Base-by-base conservation (phyloP, 2,888 invertebrate genomes). In the Gibbula magus region DNA sequence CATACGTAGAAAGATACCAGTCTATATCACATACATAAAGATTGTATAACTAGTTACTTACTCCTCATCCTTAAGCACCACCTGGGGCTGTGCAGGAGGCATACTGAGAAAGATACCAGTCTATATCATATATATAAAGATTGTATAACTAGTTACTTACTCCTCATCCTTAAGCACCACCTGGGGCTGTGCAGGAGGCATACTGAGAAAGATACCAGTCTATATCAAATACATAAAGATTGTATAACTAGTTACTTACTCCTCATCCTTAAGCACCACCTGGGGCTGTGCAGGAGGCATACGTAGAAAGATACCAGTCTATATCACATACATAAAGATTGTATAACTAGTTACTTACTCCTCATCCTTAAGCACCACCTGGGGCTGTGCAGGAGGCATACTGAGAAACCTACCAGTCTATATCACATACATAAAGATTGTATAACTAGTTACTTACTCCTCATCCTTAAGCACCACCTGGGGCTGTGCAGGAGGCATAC, bases 331-430 rank as follows among this genome's bases (percentile, higher is more conserved):
- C 45, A 45, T 10, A 13, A 45, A 1, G 13, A 10, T 7, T 25
- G 13, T 29, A 52, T 1, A 78, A 16, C 13, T 2, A 53, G 78
- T 0, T 18, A 83, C 90, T 86, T 81, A 91, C 91, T 87, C 85
- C 25, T 85, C 85, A 79, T 88, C 87, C n/a, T 85, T 85, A 83
- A 89, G 86, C 77, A 90, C 81, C 39, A 89, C 85, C 45, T 89
- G 86, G 29, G 86, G 83, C 77, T 86, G 82, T 10, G 86, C 79
- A 5, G 81, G 80, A 7, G 89, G 87, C 35, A 87, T 86, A 74
- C 89, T 94, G 88, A 96, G 95, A 91, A 97, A 99, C 93, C 99
- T 96, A 1, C 98, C 98, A 0, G 97, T 98, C 92, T 96, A 96
- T 82, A 96, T 95, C 18, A 99, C 95, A 29, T 96, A 96, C 45